These are phyloP conservation scores for Balanococcus diminutus DNA, from an alignment of 2,888 invertebrate genomes.

Conservation along the genomic window DNA sequence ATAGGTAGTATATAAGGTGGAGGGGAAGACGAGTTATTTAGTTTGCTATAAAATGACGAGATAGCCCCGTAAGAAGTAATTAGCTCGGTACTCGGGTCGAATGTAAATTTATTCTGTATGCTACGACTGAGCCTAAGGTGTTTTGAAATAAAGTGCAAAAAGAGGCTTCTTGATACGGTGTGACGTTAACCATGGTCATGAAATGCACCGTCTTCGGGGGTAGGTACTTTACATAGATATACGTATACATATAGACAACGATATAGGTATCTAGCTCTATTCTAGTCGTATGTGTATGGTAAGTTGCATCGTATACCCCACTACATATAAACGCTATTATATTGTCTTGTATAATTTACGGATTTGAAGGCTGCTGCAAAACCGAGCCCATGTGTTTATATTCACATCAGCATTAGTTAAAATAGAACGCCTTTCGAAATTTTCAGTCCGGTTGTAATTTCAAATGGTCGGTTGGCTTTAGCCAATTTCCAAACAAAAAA, in stretches of 20 bases:
- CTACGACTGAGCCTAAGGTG: not conserved
- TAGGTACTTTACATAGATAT: not conserved
- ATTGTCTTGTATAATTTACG: constrained; percentile 51
- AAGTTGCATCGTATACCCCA: constrained; percentile 21
- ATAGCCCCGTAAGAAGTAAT: not conserved
- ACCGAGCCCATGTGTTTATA: constrained; percentile 47
- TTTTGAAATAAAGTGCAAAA: not conserved
- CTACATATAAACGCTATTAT: constrained; percentile 52
- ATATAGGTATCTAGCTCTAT: not conserved
- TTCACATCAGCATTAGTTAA: constrained; percentile 51
- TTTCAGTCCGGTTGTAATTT: not conserved
- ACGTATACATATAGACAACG: not conserved
- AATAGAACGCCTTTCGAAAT: constrained; percentile 48
- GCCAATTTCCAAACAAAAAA: not conserved
- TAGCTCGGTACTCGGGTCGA: not conserved
- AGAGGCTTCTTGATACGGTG: constrained; percentile 15
- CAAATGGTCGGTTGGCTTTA: not conserved
- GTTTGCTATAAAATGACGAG: not conserved
- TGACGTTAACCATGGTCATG: constrained; percentile 17
- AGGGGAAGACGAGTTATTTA: not conserved
- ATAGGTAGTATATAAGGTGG: too few species aligned
- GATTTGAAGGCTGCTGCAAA: constrained; percentile 43
- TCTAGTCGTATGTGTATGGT: too few species aligned
- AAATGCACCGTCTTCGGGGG: not conserved
- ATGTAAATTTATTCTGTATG: constrained; percentile 17